phyloP scores from a whole-genome alignment of 2,888 invertebrate genomes.

The Scaptomyza reducta region DNA sequence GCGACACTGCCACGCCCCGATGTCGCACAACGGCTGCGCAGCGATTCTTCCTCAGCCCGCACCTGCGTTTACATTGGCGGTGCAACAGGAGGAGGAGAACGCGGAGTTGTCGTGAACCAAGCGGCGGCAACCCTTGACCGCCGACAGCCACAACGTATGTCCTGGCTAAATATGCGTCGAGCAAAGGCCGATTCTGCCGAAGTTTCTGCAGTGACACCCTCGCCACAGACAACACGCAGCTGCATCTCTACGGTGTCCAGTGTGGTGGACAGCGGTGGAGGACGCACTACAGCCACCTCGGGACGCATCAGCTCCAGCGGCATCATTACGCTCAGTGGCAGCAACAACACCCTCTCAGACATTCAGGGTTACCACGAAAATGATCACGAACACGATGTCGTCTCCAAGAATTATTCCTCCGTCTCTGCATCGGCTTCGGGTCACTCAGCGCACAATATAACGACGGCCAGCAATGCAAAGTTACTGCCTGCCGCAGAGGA shows the following conservation, averaged over 20 bases:
- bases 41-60: constrained; percentile 64
- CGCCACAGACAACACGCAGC: constrained; percentile 81
- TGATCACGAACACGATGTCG: constrained; percentile 66
- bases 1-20: constrained; percentile 65
- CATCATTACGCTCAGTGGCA: constrained; percentile 80
- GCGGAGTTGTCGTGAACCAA: constrained; percentile 43
- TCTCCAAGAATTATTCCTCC: constrained; percentile 77
- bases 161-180: constrained; percentile 80
- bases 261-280: constrained; percentile 71
- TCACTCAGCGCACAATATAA: constrained; percentile 77
- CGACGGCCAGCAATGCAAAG: constrained; percentile 83
- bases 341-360: constrained; percentile 83
- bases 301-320: constrained; percentile 82
- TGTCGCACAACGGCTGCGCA: constrained; percentile 66
- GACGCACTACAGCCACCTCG: constrained; percentile 81
- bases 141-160: constrained; percentile 77
- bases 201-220: constrained; percentile 72
- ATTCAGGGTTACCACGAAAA: constrained; percentile 78
- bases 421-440: constrained; percentile 59
- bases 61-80: constrained; percentile 70
- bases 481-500: constrained; percentile 81
- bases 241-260: constrained; percentile 81
- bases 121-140: constrained; percentile 78
- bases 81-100: constrained; percentile 8
- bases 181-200: constrained; percentile 68